A percentile compares a stretch with the other conserved stretches of the same genome.
phyloP scores from a whole-genome alignment of 92 coral and sea anemone genomes.

The Virgularia gustaviana region DNA sequence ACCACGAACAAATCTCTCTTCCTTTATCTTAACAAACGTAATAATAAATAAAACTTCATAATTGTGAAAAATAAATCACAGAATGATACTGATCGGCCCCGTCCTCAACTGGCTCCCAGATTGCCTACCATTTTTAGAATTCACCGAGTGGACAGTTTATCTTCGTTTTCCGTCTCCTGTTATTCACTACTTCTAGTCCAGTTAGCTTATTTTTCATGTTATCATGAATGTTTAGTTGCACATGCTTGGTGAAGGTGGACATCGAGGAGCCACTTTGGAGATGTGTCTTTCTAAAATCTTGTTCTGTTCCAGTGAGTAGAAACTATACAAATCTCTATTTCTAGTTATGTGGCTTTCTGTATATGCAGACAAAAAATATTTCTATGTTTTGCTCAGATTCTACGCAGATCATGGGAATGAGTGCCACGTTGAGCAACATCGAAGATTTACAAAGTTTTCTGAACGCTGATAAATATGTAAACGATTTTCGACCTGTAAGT shows the following conservation, averaged over 20 bases:
- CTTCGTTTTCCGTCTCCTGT: too few species aligned
- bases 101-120: too few species aligned
- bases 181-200: too few species aligned
- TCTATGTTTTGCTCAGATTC: constrained; percentile 45
- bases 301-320: constrained; percentile 60
- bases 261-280: constrained; percentile 85
- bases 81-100: too few species aligned
- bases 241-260: constrained; percentile 90
- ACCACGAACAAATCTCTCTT: too few species aligned
- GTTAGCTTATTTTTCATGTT: too few species aligned
- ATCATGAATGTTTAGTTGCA: constrained; percentile 62
- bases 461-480: constrained; percentile 75
- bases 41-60: too few species aligned
- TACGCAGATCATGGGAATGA: constrained; percentile 86
- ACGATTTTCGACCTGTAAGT: constrained; percentile 95
- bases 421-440: constrained; percentile 92
- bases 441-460: constrained; percentile 71
- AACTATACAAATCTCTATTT: background rate
- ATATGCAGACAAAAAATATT: background rate
- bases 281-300: constrained; percentile 78
- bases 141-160: too few species aligned
- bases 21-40: too few species aligned
- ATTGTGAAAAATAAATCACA: too few species aligned
- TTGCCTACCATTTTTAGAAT: too few species aligned
- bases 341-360: too few species aligned